A percentile compares a stretch with the other conserved stretches of the same genome.
These are phyloP conservation scores for Hydrochoerus hydrochaeris DNA, from an alignment of 2,113 vertebrate species.

Conservation along the genomic window DNA sequence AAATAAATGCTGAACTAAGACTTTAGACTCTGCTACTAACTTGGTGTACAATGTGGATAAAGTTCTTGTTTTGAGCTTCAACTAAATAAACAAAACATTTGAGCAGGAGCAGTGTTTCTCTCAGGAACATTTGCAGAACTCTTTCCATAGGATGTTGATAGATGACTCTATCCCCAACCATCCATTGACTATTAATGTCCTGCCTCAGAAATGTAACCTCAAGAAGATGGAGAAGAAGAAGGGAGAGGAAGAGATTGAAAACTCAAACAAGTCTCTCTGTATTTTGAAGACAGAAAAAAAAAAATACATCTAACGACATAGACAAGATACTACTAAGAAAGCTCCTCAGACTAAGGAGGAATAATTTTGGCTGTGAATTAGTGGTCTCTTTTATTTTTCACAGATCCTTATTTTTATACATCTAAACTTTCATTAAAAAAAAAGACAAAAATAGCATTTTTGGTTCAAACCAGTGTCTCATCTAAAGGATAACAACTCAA, in stretches of 20 bases:
- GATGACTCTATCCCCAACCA: background rate
- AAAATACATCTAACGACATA: background rate
- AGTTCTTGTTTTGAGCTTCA: background rate
- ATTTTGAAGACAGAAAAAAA: background rate
- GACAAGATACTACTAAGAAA: background rate
- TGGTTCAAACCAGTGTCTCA: background rate
- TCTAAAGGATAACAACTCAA: background rate
- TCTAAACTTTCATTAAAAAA: conserved; percentile 19
- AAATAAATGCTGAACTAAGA: background rate
- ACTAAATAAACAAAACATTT: background rate
- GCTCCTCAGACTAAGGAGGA: background rate
- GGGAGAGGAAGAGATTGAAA: background rate
- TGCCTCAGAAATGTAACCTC: background rate
- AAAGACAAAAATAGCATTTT: background rate
- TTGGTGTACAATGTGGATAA: background rate
- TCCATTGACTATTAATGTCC: background rate
- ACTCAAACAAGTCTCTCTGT: background rate
- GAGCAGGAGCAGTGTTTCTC: background rate
- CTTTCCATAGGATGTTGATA: background rate
- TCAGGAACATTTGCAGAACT: background rate
- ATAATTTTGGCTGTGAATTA: background rate
- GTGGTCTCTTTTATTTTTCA: background rate
- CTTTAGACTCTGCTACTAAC: background rate
- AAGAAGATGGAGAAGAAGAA: background rate
- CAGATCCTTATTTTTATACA: background rate